Conservation (phyloP, 2,797 vertebrate species). For the Eulemur coronatus region DNA sequence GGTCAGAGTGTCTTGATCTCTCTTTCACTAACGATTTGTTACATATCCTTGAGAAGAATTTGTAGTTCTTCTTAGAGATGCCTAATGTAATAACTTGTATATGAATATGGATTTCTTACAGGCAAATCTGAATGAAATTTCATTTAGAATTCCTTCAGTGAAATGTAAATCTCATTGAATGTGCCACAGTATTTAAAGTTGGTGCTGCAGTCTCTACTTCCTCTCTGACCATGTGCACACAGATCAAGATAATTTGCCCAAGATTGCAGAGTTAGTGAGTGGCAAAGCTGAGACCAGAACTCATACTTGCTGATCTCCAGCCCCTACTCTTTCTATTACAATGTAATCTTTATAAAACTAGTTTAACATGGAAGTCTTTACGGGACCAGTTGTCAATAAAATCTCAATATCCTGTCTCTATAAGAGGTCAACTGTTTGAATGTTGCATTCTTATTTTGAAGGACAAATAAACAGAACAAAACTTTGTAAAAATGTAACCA, state of each 20-base stretch:
- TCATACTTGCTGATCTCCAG: neutral
- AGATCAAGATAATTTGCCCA: neutral
- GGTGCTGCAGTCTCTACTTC: too few species aligned
- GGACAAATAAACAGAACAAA: slow-evolving; percentile 42
- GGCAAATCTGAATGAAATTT: neutral
- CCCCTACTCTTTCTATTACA: neutral
- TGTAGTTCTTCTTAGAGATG: neutral
- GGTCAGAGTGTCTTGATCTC: neutral
- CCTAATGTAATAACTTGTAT: neutral
- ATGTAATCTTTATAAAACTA: neutral
- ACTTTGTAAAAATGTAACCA: slow-evolving; percentile 20
- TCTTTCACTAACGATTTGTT: neutral
- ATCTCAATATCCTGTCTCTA: neutral
- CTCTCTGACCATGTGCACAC: neutral
- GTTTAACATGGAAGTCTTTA: neutral
- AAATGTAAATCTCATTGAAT: neutral
- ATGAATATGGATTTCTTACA: neutral
- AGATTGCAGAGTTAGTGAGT: neutral
- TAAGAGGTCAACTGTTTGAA: neutral
- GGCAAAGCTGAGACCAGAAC: neutral
- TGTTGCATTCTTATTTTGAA: slow-evolving; percentile 37
- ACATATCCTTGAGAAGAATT: neutral
- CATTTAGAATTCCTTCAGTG: neutral
- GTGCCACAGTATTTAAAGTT: neutral
- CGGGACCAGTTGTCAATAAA: neutral